Evolutionary conservation across 1,140 invertebrate genomes (phyloP), one percentile per base, ranked within the genome.

Genomic region (Tetranychus urticae): DNA sequence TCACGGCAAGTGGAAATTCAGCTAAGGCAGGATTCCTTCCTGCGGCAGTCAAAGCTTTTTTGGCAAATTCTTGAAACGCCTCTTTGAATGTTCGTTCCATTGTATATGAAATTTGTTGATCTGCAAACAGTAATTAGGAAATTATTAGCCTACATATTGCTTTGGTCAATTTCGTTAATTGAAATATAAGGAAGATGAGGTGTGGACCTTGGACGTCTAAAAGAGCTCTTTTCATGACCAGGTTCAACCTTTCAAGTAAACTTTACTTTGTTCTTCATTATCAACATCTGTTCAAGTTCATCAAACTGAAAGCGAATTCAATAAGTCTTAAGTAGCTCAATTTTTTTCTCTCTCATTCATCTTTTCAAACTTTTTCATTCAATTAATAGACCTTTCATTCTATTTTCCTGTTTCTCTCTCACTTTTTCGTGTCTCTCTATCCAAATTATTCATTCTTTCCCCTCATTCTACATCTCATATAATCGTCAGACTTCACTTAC

Each of bases 31-130:
- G 78, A 74, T 88, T 84, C 70, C 83, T 78, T 5, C 81, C 76
- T 68, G 85, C 88, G 33, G 77, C 75, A 3, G 75, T 70, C 1
- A 88, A 69, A 52, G 88, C 74, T 58, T 81, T 74, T 67, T 78
- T 79, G 6, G 81, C 81, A 66, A 88, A 88, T 68, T 80, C 78
- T 69, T 85, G 74, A 67, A 89, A 86, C 0, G 85, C 80, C 69
- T 82, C 79, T 66, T 86, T 78, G 52, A 91, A 65, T 36, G 77
- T 70, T 85, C 82, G 58, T 84, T 76, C 68, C 84, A 65, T 64
- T 50, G 82, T 83, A 58, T 85, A 77, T 1, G 85, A 83, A 62
- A 92, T 88, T 75, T 90, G 87, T 71, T 91, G 85, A 78, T 91
- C 88, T 93, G 70, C 37, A 52, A 33, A 76, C 75, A 66, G 61